Base-by-base conservation (phyloP, 2,113 vertebrate species). In the Anser cygnoides region DNA sequence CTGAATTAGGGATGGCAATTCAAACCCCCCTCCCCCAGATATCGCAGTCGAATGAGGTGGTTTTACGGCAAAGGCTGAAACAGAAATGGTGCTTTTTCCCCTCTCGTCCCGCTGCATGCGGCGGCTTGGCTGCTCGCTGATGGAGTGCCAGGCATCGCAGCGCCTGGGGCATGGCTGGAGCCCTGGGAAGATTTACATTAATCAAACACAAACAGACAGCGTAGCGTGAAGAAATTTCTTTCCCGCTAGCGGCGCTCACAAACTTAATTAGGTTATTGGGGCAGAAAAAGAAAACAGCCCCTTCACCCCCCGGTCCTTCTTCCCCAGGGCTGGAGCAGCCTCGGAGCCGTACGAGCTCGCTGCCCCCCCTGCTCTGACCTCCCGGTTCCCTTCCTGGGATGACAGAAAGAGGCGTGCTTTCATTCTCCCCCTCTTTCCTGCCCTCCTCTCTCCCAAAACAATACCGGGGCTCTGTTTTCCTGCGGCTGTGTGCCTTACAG, bases 161-260 rank as follows among this genome's bases (percentile, higher is more conserved):
- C 84, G 97, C 98, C 97, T 61, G 87, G 68, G 96, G 97, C 97
- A 75, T 58, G 87, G 93, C 89, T 71, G 52, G 79, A 97, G 96
- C 95, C 90, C 94, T 81, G 95, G 96, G 81, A 96, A 97, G 97
- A 97, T 97, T 97, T 97, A 95, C 95, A 96, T 81, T 93, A 97
- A 96, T 97, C 97, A 98, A 97, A 98, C 96, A 96, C 96, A 98
- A 95, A 96, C 95, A 94, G 97, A 97, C 97, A 97, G 93, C 83
- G 92, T 98, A 97, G 97, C 98, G 94, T 97, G 97, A 98, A 98
- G 98, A 98, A 97, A 98, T 98, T 95, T 97, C 97, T 97, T 10
- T 91, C 96, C 95, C 87, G 95, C 95, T 87, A 97, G 97, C 87
- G 75, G 83, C 23, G 95, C 94, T 97, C 92, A 84, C 95, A 84